Evolutionary conservation across 2,113 vertebrate genomes (phyloP).

Genomic region (Urocynchramus pylzowi): DNA sequence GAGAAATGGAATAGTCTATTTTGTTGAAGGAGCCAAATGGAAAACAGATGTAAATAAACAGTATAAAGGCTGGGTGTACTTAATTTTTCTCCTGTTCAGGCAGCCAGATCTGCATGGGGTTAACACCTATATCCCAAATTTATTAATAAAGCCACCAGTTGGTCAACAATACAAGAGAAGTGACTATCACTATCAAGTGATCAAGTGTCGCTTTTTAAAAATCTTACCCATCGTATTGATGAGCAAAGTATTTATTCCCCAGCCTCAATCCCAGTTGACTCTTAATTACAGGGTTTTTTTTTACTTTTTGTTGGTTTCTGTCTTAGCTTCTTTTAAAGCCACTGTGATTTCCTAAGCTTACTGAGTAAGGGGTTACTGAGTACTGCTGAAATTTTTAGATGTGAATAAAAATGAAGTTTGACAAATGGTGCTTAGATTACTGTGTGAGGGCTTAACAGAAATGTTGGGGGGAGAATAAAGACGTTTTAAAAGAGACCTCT

Average conservation of each 20-base stretch:
- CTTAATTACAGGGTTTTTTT: neutral
- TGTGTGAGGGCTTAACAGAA: neutral
- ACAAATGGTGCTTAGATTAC: neutral
- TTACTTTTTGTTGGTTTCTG: neutral
- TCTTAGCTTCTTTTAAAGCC: neutral
- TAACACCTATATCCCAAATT: neutral
- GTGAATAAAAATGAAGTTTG: neutral
- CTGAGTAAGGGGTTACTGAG: neutral
- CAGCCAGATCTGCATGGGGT: neutral
- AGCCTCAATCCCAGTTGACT: neutral
- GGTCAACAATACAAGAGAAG: neutral
- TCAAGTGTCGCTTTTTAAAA: neutral
- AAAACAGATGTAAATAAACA: neutral
- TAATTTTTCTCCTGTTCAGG: neutral
- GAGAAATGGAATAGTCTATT: neutral
- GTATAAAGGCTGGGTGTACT: neutral
- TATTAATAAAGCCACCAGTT: neutral
- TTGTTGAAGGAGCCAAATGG: neutral
- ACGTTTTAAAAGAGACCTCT: neutral
- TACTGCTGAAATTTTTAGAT: neutral
- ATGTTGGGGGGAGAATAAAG: rapidly evolving
- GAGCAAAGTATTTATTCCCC: neutral
- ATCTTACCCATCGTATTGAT: neutral
- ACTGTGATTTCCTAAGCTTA: neutral
- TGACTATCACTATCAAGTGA: neutral